Percentiles rank a stretch among this genome's conserved stretches.
Conservation (phyloP, 2,797 vertebrate species). For the Coregonus sp. region DNA sequence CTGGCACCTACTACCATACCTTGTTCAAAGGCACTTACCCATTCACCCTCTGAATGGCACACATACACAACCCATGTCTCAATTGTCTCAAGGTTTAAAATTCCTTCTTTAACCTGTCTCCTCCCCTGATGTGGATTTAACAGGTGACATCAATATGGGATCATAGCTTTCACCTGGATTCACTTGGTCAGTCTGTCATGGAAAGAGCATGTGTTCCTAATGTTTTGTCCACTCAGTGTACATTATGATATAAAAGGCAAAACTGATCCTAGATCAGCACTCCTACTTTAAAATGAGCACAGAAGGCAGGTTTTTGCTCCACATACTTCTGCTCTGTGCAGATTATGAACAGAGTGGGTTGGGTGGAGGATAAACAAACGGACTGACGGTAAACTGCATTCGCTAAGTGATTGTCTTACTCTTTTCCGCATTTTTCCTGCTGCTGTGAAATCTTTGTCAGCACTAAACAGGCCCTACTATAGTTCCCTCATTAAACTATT, state of each 20-base stretch:
- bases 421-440: slow-evolving; percentile 36
- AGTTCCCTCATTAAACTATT: slow-evolving; percentile 69
- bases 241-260: neutral
- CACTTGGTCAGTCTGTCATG: no score
- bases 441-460: slow-evolving; percentile 52
- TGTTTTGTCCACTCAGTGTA: neutral
- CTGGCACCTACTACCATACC: no score
- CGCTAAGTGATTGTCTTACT: slow-evolving; percentile 14
- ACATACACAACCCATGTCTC: no score
- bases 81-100: no score
- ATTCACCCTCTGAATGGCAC: no score
- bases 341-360: slow-evolving; percentile 26
- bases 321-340: slow-evolving; percentile 20
- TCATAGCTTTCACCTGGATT: no score
- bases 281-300: neutral
- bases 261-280: neutral
- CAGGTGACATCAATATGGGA: no score
- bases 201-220: no score
- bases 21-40: no score
- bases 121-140: no score
- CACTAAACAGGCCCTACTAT: slow-evolving; percentile 51
- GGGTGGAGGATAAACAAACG: neutral
- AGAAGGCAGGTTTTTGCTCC: neutral
- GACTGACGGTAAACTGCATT: slow-evolving; percentile 40
- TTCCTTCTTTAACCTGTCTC: no score